Conservation (phyloP, 2,113 vertebrate species). For the Daubentonia madagascariensis region DNA sequence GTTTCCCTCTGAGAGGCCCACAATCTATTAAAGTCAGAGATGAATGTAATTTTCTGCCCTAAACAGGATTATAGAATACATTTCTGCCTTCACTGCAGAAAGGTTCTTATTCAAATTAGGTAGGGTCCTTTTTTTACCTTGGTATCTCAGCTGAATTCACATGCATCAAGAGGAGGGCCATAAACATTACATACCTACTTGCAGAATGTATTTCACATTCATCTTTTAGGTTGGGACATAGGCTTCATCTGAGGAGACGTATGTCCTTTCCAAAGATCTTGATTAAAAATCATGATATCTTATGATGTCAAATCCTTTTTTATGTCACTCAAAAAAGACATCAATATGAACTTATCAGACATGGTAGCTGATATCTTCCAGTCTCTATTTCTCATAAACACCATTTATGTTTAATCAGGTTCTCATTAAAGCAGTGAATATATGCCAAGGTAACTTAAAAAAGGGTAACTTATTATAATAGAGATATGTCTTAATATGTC, state of each 20-base stretch:
- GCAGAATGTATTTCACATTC: not conserved
- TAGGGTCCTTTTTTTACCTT: not conserved
- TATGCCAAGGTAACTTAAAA: not conserved
- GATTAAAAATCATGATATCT: not conserved
- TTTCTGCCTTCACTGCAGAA: constrained; percentile 41
- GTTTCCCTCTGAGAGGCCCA: constrained; percentile 52
- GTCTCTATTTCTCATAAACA: not conserved
- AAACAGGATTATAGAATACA: constrained; percentile 60
- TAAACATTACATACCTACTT: not conserved
- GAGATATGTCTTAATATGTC: not conserved
- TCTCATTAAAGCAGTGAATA: not conserved
- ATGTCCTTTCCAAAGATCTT: not conserved
- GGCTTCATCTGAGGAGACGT: not conserved
- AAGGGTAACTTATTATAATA: not conserved
- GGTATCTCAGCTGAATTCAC: not conserved
- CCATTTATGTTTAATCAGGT: not conserved
- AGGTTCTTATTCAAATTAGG: constrained; percentile 27
- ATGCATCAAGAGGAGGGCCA: not conserved
- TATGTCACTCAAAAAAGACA: not conserved
- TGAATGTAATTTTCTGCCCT: constrained; percentile 53
- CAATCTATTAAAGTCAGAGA: constrained; percentile 13
- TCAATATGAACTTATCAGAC: not conserved
- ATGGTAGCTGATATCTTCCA: not conserved
- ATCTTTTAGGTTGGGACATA: not conserved
- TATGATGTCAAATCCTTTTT: not conserved